phyloP scores from a whole-genome alignment of 2,797 vertebrate genomes.

The Pteronotus mesoamericanus region DNA sequence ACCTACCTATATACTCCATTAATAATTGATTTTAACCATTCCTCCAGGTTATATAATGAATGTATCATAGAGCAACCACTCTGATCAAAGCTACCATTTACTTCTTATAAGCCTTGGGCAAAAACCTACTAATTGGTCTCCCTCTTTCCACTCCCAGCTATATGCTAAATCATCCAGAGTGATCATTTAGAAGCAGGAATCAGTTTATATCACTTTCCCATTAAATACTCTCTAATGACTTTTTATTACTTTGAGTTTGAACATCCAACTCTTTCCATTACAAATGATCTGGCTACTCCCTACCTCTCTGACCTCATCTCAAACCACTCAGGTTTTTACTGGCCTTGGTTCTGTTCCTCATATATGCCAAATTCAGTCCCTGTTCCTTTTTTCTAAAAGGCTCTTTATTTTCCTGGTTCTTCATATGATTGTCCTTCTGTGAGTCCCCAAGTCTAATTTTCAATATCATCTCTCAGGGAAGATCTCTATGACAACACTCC shows the following conservation, averaged over 20 bases:
- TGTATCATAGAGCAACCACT: background rate
- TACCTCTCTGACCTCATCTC: background rate
- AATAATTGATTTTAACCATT: background rate
- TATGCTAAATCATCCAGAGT: background rate
- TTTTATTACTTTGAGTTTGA: background rate
- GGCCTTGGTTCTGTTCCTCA: background rate
- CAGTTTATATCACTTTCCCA: background rate
- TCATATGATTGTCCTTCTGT: background rate
- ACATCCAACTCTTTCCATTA: background rate
- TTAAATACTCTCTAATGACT: background rate
- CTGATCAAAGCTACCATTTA: background rate
- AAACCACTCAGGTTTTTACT: background rate
- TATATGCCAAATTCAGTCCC: background rate
- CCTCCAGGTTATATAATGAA: background rate
- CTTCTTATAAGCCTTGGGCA: background rate
- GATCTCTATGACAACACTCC: background rate
- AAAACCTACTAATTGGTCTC: background rate
- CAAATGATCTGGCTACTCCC: background rate
- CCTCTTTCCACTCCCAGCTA: background rate
- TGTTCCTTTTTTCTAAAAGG: background rate
- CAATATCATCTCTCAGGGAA: background rate
- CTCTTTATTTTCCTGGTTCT: background rate
- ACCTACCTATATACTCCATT: background rate
- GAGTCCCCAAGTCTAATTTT: background rate
- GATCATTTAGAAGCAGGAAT: background rate